Conservation (phyloP, 2,888 invertebrate genomes). For the Blomia tropicalis region DNA sequence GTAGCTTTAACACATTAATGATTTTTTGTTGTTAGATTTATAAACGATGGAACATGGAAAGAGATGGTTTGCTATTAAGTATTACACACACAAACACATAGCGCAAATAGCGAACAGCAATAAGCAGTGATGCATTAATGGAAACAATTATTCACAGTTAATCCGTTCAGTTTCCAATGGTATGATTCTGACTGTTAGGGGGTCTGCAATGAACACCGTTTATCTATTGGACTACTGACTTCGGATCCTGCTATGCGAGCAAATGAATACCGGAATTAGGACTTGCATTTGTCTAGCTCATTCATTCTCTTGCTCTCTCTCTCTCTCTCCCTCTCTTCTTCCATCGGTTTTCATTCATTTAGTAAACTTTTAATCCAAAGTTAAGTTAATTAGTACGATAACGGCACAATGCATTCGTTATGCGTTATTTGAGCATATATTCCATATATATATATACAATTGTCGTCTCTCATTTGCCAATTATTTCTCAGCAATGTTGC, state of each 20-base stretch:
- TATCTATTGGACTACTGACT: too few species aligned
- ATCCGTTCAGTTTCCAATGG: constrained; percentile 7
- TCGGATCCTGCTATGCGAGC: too few species aligned
- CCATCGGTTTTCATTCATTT: too few species aligned
- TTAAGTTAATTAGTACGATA: constrained; percentile 13
- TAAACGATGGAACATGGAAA: too few species aligned
- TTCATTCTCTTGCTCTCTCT: too few species aligned
- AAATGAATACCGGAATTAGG: not conserved
- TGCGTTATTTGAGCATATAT: not conserved
- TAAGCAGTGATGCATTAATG: too few species aligned
- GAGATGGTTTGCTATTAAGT: too few species aligned
- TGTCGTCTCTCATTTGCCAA: not conserved
- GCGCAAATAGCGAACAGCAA: too few species aligned
- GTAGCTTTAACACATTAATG: too few species aligned
- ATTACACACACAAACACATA: too few species aligned
- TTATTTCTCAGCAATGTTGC: not conserved
- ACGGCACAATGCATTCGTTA: not conserved
- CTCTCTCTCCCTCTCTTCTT: not conserved
- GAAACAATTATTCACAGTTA: not conserved
- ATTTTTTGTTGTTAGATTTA: too few species aligned
- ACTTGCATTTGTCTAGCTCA: not conserved
- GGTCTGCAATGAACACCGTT: too few species aligned
- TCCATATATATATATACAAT: not conserved
- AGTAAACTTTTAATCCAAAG: constrained; percentile 13
- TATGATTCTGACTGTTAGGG: not conserved